Base-by-base conservation (phyloP, 2,113 vertebrate genomes). In the Pipra filicauda region DNA sequence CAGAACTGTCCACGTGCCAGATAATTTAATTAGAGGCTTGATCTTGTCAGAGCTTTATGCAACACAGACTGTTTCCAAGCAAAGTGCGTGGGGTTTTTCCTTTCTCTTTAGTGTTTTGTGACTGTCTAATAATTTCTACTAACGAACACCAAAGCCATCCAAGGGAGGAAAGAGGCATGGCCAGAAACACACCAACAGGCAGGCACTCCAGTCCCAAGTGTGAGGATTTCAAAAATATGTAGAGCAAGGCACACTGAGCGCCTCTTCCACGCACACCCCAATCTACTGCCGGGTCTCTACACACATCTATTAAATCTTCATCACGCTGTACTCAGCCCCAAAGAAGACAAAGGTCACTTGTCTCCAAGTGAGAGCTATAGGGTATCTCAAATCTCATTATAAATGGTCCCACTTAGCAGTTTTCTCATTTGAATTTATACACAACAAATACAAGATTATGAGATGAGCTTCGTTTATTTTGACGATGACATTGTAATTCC, bases 21-120 rank as follows among this genome's bases (percentile, higher is more conserved):
- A 96, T 96, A 94, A 96, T 96, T 96, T 96, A 97, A 96, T 96
- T 96, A 97, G 91, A 96, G 88, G 65, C 80, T 95, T 93, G 93
- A 95, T 97, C 88, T 96, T 95, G 96, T 95, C 93, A 93, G 84
- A 94, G 95, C 83, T 95, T 92, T 93, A 88, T 64, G 85, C 55
- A 80, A 88, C 75, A 84, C 75, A 67, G 76, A 78, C 44, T 57
- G 73, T 80, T 92, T 92, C 76, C 83, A 96, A 92, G 80, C 73
- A 89, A 96, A 97, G 80, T 9, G 46, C 44, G 70, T 1, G 17
- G 35, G 43, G 78, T 94, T 91, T 82, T 91, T 39, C 54, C 75
- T 91, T 83, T 91, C 93, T 78, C 86, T 81, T 91, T 30, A 70
- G 91, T 43, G 46, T 89, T 96, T 89, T 86, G 75, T 64, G 57